These are phyloP conservation scores for Campylomormyrus tamandua DNA, from an alignment of 2,113 vertebrate genomes.

Conservation along the genomic window DNA sequence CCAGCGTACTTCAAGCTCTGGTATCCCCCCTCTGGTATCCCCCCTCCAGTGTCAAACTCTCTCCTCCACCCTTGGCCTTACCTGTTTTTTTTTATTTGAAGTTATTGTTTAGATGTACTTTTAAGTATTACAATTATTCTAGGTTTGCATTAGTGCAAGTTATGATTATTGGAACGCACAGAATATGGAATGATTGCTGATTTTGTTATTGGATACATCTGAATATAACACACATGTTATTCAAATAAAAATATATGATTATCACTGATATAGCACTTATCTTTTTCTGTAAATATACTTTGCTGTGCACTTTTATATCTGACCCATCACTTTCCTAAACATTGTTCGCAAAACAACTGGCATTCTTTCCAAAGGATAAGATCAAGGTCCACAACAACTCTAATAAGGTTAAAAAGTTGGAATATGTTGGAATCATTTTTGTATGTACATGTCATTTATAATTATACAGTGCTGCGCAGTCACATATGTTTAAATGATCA, in stretches of 20 bases:
- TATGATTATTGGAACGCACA: neutral
- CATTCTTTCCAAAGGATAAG: neutral
- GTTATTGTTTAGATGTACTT: neutral
- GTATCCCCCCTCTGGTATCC: no score
- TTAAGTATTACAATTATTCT: neutral
- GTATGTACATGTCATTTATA: neutral
- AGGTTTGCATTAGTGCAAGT: neutral
- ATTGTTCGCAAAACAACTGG: neutral
- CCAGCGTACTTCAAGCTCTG: neutral
- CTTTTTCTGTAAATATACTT: neutral
- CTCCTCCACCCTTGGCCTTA: neutral
- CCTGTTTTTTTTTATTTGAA: neutral
- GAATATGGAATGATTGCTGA: neutral
- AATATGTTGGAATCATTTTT: neutral
- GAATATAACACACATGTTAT: neutral
- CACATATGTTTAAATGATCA: neutral
- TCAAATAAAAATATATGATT: neutral
- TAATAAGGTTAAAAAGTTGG: neutral
- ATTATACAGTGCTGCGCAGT: neutral
- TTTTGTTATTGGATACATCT: neutral
- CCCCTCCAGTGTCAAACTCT: neutral
- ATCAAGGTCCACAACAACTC: neutral
- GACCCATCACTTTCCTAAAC: neutral
- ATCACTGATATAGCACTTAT: neutral
- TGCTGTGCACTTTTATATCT: neutral